Percentiles rank a stretch among this genome's conserved stretches.
These are phyloP conservation scores for Aphidius gifuensis DNA, from an alignment of 1,140 invertebrate genomes.

Conservation along the genomic window DNA sequence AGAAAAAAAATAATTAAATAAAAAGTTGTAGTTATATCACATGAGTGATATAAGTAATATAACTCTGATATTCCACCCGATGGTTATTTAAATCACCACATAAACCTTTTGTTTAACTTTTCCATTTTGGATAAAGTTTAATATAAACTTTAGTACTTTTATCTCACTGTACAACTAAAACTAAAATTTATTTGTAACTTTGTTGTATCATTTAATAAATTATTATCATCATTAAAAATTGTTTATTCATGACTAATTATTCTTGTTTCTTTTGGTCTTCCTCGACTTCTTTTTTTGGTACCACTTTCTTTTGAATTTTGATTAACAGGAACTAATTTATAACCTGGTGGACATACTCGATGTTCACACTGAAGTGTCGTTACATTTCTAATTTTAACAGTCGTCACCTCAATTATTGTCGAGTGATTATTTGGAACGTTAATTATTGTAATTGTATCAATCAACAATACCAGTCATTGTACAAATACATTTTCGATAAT, in stretches of 20 bases:
- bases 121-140: constrained; percentile 71
- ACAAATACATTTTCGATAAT: constrained; percentile 77
- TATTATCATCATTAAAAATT: constrained; percentile 8
- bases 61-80: constrained; percentile 68
- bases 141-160: constrained; percentile 75
- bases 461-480: constrained; percentile 65
- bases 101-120: constrained; percentile 73
- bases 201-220: background rate
- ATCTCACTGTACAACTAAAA: constrained; percentile 83
- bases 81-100: constrained; percentile 88
- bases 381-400: constrained; percentile 32
- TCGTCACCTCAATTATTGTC: constrained; percentile 25
- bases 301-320: constrained; percentile 16
- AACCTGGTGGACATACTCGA: constrained; percentile 61
- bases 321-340: constrained; percentile 47
- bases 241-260: constrained; percentile 31
- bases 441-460: constrained; percentile 56
- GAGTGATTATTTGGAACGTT: background rate
- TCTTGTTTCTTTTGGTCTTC: constrained; percentile 4
- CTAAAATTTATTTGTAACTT: constrained; percentile 50
- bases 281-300: constrained; percentile 29
- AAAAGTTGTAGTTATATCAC: too few species aligned
- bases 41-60: too few species aligned
- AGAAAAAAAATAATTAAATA: too few species aligned
- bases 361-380: constrained; percentile 40